Percentiles rank a stretch among this genome's conserved stretches.
Evolutionary conservation across 2,113 vertebrate species (phyloP).

Genomic region (Toxotes jaculatrix): DNA sequence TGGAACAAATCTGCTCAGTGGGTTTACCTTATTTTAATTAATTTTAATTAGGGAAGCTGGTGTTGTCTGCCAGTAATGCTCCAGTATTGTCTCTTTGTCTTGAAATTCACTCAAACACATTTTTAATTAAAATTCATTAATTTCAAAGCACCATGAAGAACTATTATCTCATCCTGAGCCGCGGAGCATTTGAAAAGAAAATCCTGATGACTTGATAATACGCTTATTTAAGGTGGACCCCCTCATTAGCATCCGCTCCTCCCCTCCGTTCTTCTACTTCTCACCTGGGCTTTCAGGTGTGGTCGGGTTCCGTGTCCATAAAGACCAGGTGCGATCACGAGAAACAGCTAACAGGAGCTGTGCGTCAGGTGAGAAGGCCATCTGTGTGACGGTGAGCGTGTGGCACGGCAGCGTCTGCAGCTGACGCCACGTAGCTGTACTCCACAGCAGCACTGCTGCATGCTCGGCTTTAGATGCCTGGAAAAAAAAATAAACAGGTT

Average conservation of each 20-base stretch:
- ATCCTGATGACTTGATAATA: background rate
- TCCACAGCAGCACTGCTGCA: conserved; percentile 95
- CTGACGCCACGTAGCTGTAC: conserved; percentile 90
- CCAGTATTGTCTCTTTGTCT: conserved; percentile 33
- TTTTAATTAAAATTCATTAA: conserved; percentile 51
- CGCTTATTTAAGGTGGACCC: background rate
- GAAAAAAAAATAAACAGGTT: background rate
- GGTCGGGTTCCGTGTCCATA: conserved; percentile 87
- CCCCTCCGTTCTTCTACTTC: background rate
- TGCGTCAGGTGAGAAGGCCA: conserved; percentile 94
- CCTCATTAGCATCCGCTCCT: background rate
- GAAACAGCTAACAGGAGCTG: conserved; percentile 92
- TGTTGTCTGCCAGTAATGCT: conserved; percentile 35
- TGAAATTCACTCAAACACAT: conserved; percentile 43
- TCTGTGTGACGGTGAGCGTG: conserved; percentile 95
- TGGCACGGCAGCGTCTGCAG: conserved; percentile 91
- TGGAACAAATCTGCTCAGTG: conserved; percentile 54
- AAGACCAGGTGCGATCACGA: conserved; percentile 96
- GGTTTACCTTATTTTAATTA: conserved; percentile 66
- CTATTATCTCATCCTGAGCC: background rate
- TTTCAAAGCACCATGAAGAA: conserved; percentile 15
- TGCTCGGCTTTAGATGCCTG: conserved; percentile 96
- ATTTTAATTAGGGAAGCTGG: conserved; percentile 47
- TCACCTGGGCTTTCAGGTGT: conserved; percentile 72
- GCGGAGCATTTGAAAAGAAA: background rate